Conservation (phyloP, 2,113 vertebrate genomes). For the Cygnus buccinator region DNA sequence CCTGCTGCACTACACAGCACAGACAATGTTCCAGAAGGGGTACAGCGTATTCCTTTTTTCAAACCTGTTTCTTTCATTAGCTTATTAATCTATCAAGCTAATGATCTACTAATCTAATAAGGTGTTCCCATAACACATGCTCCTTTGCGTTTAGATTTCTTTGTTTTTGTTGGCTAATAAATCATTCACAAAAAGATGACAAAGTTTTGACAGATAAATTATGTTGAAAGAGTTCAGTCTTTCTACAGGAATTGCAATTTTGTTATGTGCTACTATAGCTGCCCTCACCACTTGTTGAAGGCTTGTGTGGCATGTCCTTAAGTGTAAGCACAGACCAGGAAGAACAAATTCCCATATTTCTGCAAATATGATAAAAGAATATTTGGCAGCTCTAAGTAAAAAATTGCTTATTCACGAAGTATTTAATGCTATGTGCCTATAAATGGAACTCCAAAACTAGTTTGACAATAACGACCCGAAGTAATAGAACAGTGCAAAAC, state of each 20-base stretch:
- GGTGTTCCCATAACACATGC: background rate
- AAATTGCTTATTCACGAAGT: background rate
- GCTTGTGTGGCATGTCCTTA: background rate
- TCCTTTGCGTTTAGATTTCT: background rate
- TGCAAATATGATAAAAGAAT: background rate
- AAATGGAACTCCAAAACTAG: background rate
- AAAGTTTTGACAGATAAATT: background rate
- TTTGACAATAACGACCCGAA: background rate
- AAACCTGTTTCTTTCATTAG: background rate
- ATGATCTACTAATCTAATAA: background rate
- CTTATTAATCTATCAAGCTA: background rate
- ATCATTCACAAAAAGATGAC: background rate
- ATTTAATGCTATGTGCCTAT: background rate
- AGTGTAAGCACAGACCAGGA: background rate
- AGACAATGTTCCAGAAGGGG: background rate
- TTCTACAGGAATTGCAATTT: background rate
- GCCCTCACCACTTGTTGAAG: background rate
- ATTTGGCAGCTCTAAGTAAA: background rate
- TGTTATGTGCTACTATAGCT: background rate
- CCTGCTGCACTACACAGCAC: background rate
- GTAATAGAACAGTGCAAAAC: background rate
- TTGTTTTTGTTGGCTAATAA: background rate
- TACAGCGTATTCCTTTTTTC: background rate
- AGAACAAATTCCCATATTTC: background rate
- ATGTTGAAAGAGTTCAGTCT: background rate